These are phyloP conservation scores for Cantharis nigra DNA, from an alignment of 2,888 invertebrate genomes.

Conservation along the genomic window DNA sequence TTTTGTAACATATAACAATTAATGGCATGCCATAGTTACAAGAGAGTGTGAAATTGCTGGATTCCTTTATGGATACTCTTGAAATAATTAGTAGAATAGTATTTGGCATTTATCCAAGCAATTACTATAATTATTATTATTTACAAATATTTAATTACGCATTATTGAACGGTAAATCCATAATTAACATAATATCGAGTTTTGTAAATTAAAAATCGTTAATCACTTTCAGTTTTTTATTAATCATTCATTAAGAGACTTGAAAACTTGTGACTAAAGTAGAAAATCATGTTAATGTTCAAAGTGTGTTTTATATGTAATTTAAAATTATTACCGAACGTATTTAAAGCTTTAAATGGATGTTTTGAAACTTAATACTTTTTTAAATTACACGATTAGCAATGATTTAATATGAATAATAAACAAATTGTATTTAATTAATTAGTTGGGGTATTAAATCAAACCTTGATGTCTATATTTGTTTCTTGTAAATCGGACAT, in stretches of 20 bases:
- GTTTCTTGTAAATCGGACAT: not conserved
- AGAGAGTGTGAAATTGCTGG: not conserved
- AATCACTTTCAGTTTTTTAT: not conserved
- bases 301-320: not conserved
- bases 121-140: not conserved
- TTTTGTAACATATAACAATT: not conserved
- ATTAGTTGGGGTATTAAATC: not conserved
- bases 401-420: not conserved
- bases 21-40: not conserved
- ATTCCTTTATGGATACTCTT: not conserved
- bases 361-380: not conserved
- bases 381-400: not conserved
- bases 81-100: not conserved
- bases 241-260: not conserved
- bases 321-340: not conserved
- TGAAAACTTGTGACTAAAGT: not conserved
- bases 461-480: not conserved
- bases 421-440: not conserved
- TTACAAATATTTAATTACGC: not conserved
- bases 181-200: not conserved
- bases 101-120: conserved; percentile 3
- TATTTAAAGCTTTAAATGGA: not conserved
- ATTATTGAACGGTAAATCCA: not conserved
- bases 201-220: not conserved
- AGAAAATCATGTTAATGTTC: not conserved